Percentiles rank a stretch among this genome's conserved stretches.
Conservation (phyloP, 2,797 vertebrate genomes). For the Ara ararauna region DNA sequence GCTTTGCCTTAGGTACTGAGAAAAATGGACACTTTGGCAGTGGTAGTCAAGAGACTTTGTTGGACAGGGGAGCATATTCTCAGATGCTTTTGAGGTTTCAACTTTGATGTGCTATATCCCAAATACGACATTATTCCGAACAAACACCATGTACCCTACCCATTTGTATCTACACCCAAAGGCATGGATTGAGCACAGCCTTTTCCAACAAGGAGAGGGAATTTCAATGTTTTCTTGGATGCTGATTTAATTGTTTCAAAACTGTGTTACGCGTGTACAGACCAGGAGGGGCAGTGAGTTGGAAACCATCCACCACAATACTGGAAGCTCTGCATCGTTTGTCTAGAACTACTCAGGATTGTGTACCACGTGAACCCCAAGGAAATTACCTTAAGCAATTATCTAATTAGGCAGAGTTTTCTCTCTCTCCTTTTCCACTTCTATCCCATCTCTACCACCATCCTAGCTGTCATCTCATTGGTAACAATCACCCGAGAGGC, state of each 20-base stretch:
- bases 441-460: not conserved
- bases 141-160: not conserved
- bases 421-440: not conserved
- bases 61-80: not conserved
- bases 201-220: not conserved
- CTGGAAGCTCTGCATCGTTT: not conserved
- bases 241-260: not conserved
- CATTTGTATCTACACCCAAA: not conserved
- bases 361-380: not conserved
- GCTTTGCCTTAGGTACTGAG: not conserved
- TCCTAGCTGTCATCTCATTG: constrained; percentile 52
- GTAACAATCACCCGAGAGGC: constrained; percentile 19
- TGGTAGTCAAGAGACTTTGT: not conserved
- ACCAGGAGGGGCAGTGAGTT: not conserved
- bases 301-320: not conserved
- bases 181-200: not conserved
- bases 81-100: not conserved
- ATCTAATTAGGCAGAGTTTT: constrained; percentile 34
- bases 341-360: not conserved
- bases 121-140: not conserved
- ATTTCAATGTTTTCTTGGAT: not conserved
- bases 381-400: constrained; percentile 32
- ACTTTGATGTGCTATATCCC: not conserved
- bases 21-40: not conserved
- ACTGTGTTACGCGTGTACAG: rapidly evolving